These are phyloP conservation scores for Botia kubotai DNA, from an alignment of 2,797 vertebrate genomes.

Conservation along the genomic window DNA sequence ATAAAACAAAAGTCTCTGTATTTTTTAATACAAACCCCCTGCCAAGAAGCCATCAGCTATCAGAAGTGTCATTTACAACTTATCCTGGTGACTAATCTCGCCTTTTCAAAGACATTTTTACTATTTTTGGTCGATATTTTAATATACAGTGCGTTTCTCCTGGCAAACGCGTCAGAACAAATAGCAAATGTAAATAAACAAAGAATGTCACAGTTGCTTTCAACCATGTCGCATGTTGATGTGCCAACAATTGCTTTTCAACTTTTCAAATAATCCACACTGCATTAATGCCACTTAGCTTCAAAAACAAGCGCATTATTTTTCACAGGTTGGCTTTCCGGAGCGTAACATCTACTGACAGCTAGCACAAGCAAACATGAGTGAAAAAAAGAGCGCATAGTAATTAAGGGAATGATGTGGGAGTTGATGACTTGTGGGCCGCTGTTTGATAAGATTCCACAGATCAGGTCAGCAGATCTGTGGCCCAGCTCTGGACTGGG, in stretches of 20 bases:
- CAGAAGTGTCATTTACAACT: constrained; percentile 49
- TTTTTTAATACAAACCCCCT: constrained; percentile 41
- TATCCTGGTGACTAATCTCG: constrained; percentile 30
- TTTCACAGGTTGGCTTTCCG: background rate
- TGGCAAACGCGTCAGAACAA: constrained; percentile 14
- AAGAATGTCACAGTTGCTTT: constrained; percentile 1
- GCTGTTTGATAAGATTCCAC: constrained; percentile 54
- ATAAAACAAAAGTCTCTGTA: constrained; percentile 46
- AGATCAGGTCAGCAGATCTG: constrained; percentile 4
- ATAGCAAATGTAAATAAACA: constrained; percentile 30
- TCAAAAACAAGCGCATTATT: background rate
- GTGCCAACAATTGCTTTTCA: constrained; percentile 12
- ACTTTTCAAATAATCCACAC: constrained; percentile 5
- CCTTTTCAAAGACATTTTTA: constrained; percentile 17
- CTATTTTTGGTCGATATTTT: constrained; percentile 43
- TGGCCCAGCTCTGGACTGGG: constrained; percentile 18
- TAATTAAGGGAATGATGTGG: constrained; percentile 54
- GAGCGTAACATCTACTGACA: background rate
- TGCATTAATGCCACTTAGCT: constrained; percentile 1
- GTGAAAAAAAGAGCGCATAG: constrained; percentile 17
- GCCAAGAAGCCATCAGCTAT: constrained; percentile 43
- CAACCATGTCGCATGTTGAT: constrained; percentile 16
- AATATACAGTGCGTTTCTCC: constrained; percentile 16
- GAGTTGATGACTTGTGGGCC: constrained; percentile 47
- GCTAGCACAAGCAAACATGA: constrained; percentile 3